phyloP scores from a whole-genome alignment of 2,888 invertebrate species.

The Phalera bucephala region DNA sequence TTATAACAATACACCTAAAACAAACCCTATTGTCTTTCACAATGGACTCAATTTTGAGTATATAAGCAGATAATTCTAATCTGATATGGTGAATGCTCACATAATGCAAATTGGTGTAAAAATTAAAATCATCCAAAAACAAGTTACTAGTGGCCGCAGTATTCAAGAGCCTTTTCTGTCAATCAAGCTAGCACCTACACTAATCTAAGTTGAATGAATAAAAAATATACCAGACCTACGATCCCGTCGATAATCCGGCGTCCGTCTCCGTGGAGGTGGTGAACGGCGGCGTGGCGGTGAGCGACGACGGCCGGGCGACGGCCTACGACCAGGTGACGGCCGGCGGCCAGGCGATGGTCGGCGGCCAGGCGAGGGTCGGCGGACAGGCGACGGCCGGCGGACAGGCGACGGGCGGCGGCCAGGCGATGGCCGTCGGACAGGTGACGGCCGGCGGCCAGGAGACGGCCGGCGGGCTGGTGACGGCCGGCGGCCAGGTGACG shows the following conservation, averaged over 20 bases:
- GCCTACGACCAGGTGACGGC: conserved; percentile 18
- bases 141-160: too few relatives aligned
- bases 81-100: conserved; percentile 15
- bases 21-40: too few relatives aligned
- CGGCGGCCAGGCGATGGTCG: conserved; percentile 26
- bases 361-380: conserved; percentile 19
- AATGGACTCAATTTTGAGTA: too few relatives aligned
- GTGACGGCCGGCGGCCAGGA: conserved; percentile 8
- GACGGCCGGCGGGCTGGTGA: conserved; percentile 6
- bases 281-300: conserved; percentile 14
- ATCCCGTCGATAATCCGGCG: conserved; percentile 24
- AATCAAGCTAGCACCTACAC: too few relatives aligned
- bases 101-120: too few relatives aligned
- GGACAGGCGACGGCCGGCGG: conserved; percentile 13
- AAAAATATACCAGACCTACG: conserved; percentile 21
- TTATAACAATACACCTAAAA: too few relatives aligned
- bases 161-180: too few relatives aligned
- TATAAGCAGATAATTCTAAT: too few relatives aligned
- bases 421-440: conserved; percentile 8
- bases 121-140: too few relatives aligned
- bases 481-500: conserved; percentile 12
- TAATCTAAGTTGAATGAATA: too few relatives aligned
- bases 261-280: conserved; percentile 14
- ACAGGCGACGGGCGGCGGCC: conserved; percentile 10
- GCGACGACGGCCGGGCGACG: conserved; percentile 1